These are phyloP conservation scores for Cyclargus thomasi DNA, from an alignment of 1,140 invertebrate genomes.

Conservation along the genomic window DNA sequence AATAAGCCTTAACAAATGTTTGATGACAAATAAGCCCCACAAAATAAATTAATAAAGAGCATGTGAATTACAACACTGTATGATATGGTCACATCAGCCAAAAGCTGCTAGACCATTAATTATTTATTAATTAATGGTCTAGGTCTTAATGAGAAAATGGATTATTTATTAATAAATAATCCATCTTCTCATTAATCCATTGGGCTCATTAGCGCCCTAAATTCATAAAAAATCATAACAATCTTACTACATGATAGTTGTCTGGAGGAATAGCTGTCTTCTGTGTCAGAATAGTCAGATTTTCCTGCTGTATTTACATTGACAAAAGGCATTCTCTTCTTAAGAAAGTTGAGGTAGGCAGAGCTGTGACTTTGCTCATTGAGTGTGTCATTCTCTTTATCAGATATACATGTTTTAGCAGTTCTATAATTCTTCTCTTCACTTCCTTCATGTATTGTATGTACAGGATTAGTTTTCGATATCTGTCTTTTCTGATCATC, in stretches of 20 bases:
- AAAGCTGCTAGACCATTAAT: too few relatives aligned
- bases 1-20: too few relatives aligned
- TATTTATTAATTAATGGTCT: too few relatives aligned
- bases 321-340: conserved; percentile 35
- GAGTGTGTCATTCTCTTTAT: conserved; percentile 16
- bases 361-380: conserved; percentile 25
- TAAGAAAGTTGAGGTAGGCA: conserved; percentile 42
- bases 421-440: not conserved
- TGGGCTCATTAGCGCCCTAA: too few relatives aligned
- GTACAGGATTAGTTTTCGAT: not conserved
- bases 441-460: not conserved
- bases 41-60: too few relatives aligned
- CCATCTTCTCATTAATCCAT: too few relatives aligned
- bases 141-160: too few relatives aligned
- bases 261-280: conserved; percentile 42
- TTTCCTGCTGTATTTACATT: conserved; percentile 22
- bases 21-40: too few relatives aligned
- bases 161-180: too few relatives aligned
- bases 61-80: too few relatives aligned
- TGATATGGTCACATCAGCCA: too few relatives aligned
- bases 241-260: conserved; percentile 18
- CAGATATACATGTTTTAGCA: not conserved
- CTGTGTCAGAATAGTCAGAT: conserved; percentile 26
- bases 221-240: not conserved
- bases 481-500: not conserved